Evolutionary conservation across 2,797 vertebrate species (phyloP).

Genomic region (Decapterus maruadsi): DNA sequence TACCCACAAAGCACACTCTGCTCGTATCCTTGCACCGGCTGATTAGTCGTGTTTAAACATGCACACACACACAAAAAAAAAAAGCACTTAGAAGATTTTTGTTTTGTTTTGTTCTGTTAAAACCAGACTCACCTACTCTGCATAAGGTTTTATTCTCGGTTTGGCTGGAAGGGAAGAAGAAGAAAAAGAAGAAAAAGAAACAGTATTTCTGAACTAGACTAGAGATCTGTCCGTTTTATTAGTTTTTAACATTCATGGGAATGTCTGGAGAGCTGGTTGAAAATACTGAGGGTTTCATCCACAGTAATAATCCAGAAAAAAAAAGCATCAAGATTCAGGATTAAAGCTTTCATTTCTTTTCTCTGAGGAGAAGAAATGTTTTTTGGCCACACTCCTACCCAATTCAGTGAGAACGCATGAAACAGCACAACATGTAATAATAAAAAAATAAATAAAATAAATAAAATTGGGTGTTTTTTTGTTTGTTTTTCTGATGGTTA

Average conservation of each 20-base stretch:
- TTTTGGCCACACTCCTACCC: conserved; percentile 16
- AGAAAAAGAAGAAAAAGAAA: not conserved
- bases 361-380: conserved; percentile 5
- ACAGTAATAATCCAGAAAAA: conserved; percentile 20
- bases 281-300: conserved; percentile 22
- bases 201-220: conserved; percentile 5
- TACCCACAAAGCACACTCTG: conserved; percentile 29
- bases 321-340: conserved; percentile 7
- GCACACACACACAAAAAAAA: conserved; percentile 13
- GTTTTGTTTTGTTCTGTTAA: no score
- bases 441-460: conserved; percentile 5
- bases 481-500: not conserved
- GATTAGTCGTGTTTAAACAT: conserved; percentile 48
- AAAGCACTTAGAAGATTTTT: conserved; percentile 21
- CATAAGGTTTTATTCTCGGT: conserved; percentile 13
- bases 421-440: conserved; percentile 11
- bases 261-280: conserved; percentile 1
- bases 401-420: conserved; percentile 32
- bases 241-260: conserved; percentile 13
- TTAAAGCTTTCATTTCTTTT: conserved; percentile 29
- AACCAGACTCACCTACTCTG: not conserved
- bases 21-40: not conserved
- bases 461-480: conserved; percentile 2
- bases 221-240: conserved; percentile 12
- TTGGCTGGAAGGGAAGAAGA: not conserved